Percentiles rank a stretch among this genome's conserved stretches.
Conservation (phyloP, 2,797 vertebrate genomes). For the Chromobotia macracanthus region DNA sequence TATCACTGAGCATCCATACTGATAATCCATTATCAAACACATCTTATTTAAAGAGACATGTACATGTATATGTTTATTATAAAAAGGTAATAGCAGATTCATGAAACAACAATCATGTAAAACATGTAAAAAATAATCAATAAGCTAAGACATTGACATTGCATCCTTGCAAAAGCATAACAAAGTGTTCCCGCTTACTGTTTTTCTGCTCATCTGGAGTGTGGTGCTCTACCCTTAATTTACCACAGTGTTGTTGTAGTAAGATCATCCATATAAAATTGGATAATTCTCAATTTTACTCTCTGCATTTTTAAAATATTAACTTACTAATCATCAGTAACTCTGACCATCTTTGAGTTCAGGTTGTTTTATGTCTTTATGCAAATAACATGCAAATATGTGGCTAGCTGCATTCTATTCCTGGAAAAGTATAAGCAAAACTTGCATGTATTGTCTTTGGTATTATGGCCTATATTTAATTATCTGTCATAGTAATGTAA, state of each 20-base stretch:
- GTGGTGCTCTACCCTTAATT: no score
- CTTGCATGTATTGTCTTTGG: not conserved
- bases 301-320: not conserved
- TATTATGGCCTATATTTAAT: constrained; percentile 1
- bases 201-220: no score
- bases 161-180: no score
- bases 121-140: no score
- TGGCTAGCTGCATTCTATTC: not conserved
- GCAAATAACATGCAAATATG: not conserved
- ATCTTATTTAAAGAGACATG: not conserved
- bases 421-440: constrained; percentile 1
- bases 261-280: no score
- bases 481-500: not conserved
- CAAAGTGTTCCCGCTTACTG: no score
- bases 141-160: no score
- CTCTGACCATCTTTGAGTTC: no score
- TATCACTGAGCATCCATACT: not conserved
- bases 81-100: not conserved
- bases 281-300: not conserved
- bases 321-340: not conserved
- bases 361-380: not conserved
- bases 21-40: constrained; percentile 10
- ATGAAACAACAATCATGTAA: no score
- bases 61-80: not conserved
- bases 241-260: no score